Evolutionary conservation across 2,113 vertebrate species (phyloP).

Genomic region (Cynocephalus volans): DNA sequence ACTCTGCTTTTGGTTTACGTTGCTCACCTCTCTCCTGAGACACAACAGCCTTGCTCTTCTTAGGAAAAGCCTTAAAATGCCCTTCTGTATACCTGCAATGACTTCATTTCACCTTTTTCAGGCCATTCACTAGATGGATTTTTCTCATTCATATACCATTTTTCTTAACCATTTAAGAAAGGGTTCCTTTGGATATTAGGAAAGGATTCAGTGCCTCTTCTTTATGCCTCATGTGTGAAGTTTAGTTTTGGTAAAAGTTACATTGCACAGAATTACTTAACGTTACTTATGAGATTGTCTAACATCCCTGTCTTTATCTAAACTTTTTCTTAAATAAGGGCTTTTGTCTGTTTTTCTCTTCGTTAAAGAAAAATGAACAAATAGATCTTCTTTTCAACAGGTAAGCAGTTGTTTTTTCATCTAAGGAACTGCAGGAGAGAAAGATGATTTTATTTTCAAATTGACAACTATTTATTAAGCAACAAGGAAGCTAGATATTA

Average conservation of each 20-base stretch:
- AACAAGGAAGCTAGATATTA: background rate
- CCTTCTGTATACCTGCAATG: background rate
- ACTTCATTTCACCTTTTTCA: background rate
- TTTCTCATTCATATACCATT: background rate
- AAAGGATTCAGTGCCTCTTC: background rate
- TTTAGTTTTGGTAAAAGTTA: slow-evolving; percentile 27
- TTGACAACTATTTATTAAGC: background rate
- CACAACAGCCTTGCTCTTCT: background rate
- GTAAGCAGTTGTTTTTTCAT: background rate
- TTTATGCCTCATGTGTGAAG: background rate
- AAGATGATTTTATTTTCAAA: background rate
- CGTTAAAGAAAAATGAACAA: slow-evolving; percentile 44
- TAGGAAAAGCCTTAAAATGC: background rate
- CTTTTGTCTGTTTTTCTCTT: background rate
- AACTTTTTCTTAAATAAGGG: background rate
- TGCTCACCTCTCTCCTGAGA: background rate
- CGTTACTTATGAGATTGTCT: background rate
- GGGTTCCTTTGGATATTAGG: background rate
- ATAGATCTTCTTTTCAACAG: background rate
- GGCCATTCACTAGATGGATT: background rate
- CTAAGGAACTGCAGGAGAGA: background rate
- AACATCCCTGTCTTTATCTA: background rate
- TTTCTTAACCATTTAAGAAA: slow-evolving; percentile 2
- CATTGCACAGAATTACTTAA: background rate
- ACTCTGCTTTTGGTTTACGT: background rate